Evolutionary conservation across 2,888 invertebrate genomes (phyloP).

Genomic region (Harpalus rubripes): DNA sequence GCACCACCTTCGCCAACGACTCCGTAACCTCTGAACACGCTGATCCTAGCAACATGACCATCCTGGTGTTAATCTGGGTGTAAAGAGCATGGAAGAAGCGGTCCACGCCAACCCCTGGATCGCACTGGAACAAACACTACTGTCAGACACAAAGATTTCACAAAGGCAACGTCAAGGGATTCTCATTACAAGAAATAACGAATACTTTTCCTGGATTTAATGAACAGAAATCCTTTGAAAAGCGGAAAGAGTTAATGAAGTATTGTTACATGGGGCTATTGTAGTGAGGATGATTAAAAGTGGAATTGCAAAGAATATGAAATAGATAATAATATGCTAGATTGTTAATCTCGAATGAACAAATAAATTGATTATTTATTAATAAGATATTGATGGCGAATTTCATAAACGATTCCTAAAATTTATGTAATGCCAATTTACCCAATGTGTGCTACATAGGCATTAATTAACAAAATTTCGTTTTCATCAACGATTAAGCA

Average conservation of each 20-base stretch:
- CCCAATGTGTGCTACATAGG: too few species aligned
- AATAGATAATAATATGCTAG: neutral
- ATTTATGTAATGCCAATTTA: too few species aligned
- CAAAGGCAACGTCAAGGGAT: neutral
- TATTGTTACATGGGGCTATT: neutral
- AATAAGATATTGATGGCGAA: too few species aligned
- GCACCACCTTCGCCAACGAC: constrained; percentile 93
- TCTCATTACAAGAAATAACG: neutral
- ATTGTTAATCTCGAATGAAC: too few species aligned
- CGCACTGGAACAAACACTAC: constrained; percentile 83
- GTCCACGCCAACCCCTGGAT: constrained; percentile 94
- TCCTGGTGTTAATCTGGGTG: constrained; percentile 85
- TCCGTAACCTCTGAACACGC: constrained; percentile 95
- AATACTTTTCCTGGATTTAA: constrained; percentile 20
- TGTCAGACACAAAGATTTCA: constrained; percentile 2
- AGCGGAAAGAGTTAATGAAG: neutral
- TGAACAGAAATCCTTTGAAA: neutral
- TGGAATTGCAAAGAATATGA: neutral
- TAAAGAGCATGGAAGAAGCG: constrained; percentile 95
- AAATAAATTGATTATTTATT: too few species aligned
- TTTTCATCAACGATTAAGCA: too few species aligned
- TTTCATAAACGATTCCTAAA: too few species aligned
- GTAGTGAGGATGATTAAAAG: neutral
- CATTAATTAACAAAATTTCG: too few species aligned
- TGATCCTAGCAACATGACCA: constrained; percentile 91